These are phyloP conservation scores for Drosophila elegans DNA, from an alignment of 1,140 invertebrate genomes.

Conservation along the genomic window DNA sequence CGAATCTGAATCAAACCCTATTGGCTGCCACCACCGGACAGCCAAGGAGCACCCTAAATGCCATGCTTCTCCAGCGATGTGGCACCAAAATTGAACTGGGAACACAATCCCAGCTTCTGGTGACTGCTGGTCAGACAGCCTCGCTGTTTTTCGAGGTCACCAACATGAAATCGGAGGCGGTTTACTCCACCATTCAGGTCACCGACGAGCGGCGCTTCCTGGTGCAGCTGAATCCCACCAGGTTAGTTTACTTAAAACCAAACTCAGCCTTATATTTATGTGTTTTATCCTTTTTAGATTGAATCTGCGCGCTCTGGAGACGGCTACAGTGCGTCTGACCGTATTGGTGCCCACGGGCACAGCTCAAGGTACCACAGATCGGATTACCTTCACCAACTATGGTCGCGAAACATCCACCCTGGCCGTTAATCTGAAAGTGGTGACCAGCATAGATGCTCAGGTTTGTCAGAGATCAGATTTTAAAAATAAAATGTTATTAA, in stretches of 20 bases:
- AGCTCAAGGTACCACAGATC: slow-evolving; percentile 85
- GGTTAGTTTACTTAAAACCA: slow-evolving; percentile 31
- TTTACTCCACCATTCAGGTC: slow-evolving; percentile 86
- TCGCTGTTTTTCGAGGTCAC: slow-evolving; percentile 86
- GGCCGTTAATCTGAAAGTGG: slow-evolving; percentile 71
- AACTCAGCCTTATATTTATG: neutral
- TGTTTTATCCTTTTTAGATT: slow-evolving; percentile 47
- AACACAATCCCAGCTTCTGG: slow-evolving; percentile 73
- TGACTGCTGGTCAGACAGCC: slow-evolving; percentile 65
- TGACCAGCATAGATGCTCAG: slow-evolving; percentile 66
- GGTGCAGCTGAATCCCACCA: slow-evolving; percentile 83
- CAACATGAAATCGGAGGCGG: slow-evolving; percentile 85
- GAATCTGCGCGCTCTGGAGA: slow-evolving; percentile 86
- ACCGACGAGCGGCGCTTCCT: slow-evolving; percentile 86
- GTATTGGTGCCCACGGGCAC: slow-evolving; percentile 85
- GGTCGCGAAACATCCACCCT: slow-evolving; percentile 71
- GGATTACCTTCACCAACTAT: slow-evolving; percentile 86
- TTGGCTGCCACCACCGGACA: slow-evolving; percentile 48
- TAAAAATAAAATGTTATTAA: neutral
- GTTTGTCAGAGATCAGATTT: slow-evolving; percentile 18
- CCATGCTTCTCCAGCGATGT: slow-evolving; percentile 68
- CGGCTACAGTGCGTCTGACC: slow-evolving; percentile 86
- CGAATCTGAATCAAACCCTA: slow-evolving; percentile 60
- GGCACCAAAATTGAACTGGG: slow-evolving; percentile 81
- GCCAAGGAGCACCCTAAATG: slow-evolving; percentile 47